These are phyloP conservation scores for Rhodeus uyekii DNA, from an alignment of 2,797 vertebrate genomes.

Conservation along the genomic window DNA sequence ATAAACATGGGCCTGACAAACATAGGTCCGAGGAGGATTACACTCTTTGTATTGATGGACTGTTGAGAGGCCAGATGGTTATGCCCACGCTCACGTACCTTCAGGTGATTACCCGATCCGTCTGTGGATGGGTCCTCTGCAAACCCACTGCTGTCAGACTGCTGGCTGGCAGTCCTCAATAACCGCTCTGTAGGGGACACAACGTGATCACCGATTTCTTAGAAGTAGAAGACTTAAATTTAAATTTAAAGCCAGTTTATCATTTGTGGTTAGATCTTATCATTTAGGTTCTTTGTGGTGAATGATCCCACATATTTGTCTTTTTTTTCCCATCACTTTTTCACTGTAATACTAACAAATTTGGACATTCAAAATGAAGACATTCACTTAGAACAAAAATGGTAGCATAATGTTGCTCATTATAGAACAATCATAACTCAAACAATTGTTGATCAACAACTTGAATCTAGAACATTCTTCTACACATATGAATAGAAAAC, in stretches of 20 bases:
- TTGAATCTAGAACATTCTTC: not conserved
- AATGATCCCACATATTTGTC: not conserved
- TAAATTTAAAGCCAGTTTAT: not conserved
- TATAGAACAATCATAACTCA: not conserved
- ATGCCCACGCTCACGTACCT: slow-evolving; percentile 69
- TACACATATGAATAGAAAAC: not conserved
- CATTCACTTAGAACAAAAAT: too few species aligned
- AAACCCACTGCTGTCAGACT: slow-evolving; percentile 98
- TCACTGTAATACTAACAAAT: not conserved
- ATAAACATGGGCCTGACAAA: not conserved
- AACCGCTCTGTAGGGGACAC: slow-evolving; percentile 77
- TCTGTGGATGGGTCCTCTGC: slow-evolving; percentile 91
- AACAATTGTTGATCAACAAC: not conserved
- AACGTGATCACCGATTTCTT: not conserved
- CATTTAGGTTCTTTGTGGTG: not conserved
- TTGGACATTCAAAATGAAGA: not conserved
- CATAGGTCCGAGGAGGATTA: not conserved
- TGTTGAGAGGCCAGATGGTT: not conserved
- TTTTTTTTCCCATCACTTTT: not conserved
- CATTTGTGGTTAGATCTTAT: not conserved
- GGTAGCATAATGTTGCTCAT: not conserved
- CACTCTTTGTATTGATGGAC: not conserved
- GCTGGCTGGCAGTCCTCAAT: slow-evolving; percentile 88
- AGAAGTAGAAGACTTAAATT: not conserved
- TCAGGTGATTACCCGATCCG: slow-evolving; percentile 79